Percentiles rank a stretch among this genome's conserved stretches.
phyloP scores from a whole-genome alignment of 1,140 invertebrate genomes.

The Ooceraea biroi region DNA sequence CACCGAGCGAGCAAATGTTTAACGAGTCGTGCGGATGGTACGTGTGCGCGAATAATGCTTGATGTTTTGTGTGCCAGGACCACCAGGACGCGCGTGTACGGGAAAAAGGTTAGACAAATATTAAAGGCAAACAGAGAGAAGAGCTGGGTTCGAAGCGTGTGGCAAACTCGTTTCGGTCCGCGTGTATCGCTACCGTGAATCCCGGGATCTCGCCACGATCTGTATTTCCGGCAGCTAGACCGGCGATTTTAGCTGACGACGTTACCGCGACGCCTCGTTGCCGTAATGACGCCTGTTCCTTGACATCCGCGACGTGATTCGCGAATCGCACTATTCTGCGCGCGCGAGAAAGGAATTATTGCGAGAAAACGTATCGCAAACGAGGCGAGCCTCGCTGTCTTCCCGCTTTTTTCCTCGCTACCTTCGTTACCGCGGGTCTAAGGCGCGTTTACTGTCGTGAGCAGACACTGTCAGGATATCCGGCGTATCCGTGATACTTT shows the following conservation, averaged over 20 bases:
- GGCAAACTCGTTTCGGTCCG: background rate
- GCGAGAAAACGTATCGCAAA: conserved; percentile 16
- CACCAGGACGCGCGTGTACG: background rate
- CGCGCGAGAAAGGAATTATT: conserved; percentile 29
- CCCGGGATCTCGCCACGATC: background rate
- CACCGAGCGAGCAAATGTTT: conserved; percentile 35
- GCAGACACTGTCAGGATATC: conserved; percentile 64
- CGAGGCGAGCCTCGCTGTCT: conserved; percentile 22
- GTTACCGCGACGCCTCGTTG: background rate
- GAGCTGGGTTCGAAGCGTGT: conserved; percentile 25
- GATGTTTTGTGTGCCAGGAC: background rate
- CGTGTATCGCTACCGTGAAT: conserved; percentile 5
- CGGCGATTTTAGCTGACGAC: conserved; percentile 15
- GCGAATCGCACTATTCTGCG: conserved; percentile 19
- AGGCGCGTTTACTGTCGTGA: conserved; percentile 64
- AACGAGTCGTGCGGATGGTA: background rate
- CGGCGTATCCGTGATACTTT: conserved; percentile 61
- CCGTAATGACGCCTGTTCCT: conserved; percentile 30
- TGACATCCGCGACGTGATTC: conserved; percentile 37
- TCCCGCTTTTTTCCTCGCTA: background rate
- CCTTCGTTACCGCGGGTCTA: conserved; percentile 30
- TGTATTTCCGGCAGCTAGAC: background rate
- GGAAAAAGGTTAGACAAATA: conserved; percentile 33
- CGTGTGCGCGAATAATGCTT: conserved; percentile 27
- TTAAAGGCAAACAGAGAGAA: conserved; percentile 33